These are phyloP conservation scores for Gallinago stenura DNA, from an alignment of 2,797 vertebrate genomes.

Conservation along the genomic window DNA sequence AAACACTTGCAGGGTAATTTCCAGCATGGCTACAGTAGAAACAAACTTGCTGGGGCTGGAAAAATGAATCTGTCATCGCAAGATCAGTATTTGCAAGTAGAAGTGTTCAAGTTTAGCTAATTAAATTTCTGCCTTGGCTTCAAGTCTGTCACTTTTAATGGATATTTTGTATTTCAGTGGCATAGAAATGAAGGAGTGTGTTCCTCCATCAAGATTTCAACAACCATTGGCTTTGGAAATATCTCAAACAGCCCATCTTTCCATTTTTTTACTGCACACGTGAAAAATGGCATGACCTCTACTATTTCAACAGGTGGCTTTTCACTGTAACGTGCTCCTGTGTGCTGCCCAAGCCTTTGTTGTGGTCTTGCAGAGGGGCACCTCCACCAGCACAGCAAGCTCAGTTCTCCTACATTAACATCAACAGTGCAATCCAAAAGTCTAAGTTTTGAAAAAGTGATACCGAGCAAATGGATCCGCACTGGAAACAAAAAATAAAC, in stretches of 20 bases:
- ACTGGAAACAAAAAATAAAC: neutral
- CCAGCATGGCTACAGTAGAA: slow-evolving; percentile 33
- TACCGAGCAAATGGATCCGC: neutral
- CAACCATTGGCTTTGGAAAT: slow-evolving; percentile 9
- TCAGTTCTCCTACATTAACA: neutral
- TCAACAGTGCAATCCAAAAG: neutral
- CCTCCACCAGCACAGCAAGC: neutral
- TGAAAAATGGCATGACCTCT: neutral
- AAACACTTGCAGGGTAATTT: slow-evolving; percentile 51
- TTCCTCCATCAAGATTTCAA: slow-evolving; percentile 50
- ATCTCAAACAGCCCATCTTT: slow-evolving; percentile 10
- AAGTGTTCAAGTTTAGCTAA: slow-evolving; percentile 40
- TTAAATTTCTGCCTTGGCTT: slow-evolving; percentile 49
- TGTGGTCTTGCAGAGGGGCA: neutral
- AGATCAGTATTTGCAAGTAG: slow-evolving; percentile 29
- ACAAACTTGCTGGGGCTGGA: slow-evolving; percentile 34
- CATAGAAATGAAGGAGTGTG: neutral
- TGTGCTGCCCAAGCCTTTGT: neutral
- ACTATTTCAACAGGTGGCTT: slow-evolving; percentile 49
- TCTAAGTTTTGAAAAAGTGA: neutral
- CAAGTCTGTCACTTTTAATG: slow-evolving; percentile 27
- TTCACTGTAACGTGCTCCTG: neutral
- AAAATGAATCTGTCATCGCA: slow-evolving; percentile 62
- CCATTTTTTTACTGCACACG: neutral
- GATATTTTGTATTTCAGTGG: slow-evolving; percentile 42